Base-by-base conservation (phyloP, 2,888 invertebrate species). In the Melanchra persicariae region DNA sequence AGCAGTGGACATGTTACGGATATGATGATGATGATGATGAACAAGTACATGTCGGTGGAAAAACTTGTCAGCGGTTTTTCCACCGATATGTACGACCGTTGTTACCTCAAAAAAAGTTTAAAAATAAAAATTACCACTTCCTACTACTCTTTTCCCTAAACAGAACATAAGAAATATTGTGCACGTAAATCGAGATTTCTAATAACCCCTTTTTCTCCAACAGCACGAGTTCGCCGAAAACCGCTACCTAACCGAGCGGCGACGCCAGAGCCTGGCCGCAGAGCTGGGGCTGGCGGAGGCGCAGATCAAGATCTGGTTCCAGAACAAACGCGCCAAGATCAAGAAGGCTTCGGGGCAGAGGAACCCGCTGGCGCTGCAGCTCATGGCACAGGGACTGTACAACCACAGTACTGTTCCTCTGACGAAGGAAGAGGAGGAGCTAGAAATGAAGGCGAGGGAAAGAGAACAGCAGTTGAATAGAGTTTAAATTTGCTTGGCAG, bases 271-370 rank as follows among this genome's bases (percentile, higher is more conserved):
- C 82, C 96, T 99, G 77, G 99, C 99, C n/a, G 97, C 97, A 7
- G 99, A 99, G 88, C 96, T 99, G 73, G 98, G 98, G 0, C 96
- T 99, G 74, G 99, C 99, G 87, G 99, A 99, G 93, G 99, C 99
- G 0, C 99, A 99, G 95, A 99, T 99, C 91, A 99, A 99, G 96
- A 99, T 99, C 92, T 99, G 99, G 99, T 99, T 99, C 96, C 98
- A 99, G 96, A 99, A 99, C 96, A 99, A 99, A 92, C 96, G 99
- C 22, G 99, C 99, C 79, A 99, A 99, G 96, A 98, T 99, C 92
- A 99, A 99, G 96, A 99, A 99, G 91, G 97, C 98, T 0, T 97
- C 97, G 0, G 98, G 98, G 0, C 97, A 98, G 84, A 97, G 98
- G 88, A 98, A 98, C 93, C 98, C 98, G 0, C 94, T 99, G 68